Evolutionary conservation across 37 sponge, comb jelly and placozoan genomes (phyloP), one percentile per base, ranked within the genome.

Genomic region (Ephydatia muelleri): DNA sequence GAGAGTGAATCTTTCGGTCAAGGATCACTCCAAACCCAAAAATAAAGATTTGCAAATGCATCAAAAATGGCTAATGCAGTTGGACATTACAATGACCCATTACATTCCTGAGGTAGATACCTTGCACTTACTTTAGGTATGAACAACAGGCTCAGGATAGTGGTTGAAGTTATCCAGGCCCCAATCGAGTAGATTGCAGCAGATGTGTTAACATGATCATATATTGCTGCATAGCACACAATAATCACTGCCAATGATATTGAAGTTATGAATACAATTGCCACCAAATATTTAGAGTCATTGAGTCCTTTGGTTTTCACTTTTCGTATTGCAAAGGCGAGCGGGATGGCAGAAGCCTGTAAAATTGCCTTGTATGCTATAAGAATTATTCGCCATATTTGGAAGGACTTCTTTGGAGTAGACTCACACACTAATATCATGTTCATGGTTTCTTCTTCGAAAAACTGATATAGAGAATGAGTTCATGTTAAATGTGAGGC

Each of bases 311-410:
- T 70, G 0, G 43, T 47, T 14, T 69, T 82, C 47, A 82, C 82
- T 72, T 82, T 71, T 0, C 82, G 71, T 21, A 47, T 71, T 26
- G 72, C 49, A 38, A 82, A 82, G 30, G 82, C 82, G 5, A 82
- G 72, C n/a, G 72, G 39, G 31, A 82, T 22, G 12, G 82, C 82
- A 70, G 48, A 29, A 29, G 71, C 48, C 25, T 82, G 82, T 0
- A 82, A 49, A 2, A 82, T n/a, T 39, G 49, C 82, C 38, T 70
- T 82, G 82, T 71, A 82, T 33, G 72, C 70, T 43, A 82, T 39
- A 25, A 82, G n/a, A 43, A 82, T 38, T 13, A 38, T 37, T 30
- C n/a, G 28, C 34, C 38, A 30, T 2, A 71, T 38, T 12, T 57
- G 19, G 57, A 57, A 57, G 57, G 57, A 13, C 57, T 14, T 57